These are phyloP conservation scores for Tachystola acroxantha DNA, from an alignment of 2,888 invertebrate genomes.

Conservation along the genomic window DNA sequence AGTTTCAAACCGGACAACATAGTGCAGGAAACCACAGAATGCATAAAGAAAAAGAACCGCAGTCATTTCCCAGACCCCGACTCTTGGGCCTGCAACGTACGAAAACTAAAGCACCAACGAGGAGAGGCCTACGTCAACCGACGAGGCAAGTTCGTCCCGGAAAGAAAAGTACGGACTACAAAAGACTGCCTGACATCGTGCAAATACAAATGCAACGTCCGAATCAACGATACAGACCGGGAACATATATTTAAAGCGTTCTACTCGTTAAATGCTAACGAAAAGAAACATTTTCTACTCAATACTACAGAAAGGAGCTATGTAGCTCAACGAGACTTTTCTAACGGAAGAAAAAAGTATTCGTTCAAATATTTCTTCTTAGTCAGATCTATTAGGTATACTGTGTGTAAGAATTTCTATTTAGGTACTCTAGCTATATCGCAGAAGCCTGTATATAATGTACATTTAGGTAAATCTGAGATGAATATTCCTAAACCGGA, in stretches of 20 bases:
- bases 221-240: constrained; percentile 52
- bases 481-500: constrained; percentile 67
- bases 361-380: constrained; percentile 64
- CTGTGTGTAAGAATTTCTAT: constrained; percentile 66
- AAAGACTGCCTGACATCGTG: constrained; percentile 64
- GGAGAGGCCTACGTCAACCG: constrained; percentile 65
- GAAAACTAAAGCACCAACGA: constrained; percentile 61
- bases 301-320: constrained; percentile 58
- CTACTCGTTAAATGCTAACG: constrained; percentile 58
- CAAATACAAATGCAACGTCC: constrained; percentile 60
- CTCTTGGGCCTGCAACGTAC: constrained; percentile 63
- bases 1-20: constrained; percentile 34
- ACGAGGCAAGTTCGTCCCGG: constrained; percentile 61
- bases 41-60: constrained; percentile 34
- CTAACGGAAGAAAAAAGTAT: constrained; percentile 45
- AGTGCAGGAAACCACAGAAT: constrained; percentile 17
- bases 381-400: constrained; percentile 47
- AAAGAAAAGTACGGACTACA: constrained; percentile 46
- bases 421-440: constrained; percentile 67
- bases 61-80: constrained; percentile 49
- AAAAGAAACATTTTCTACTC: constrained; percentile 64
- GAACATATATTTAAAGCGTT: constrained; percentile 66
- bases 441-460: constrained; percentile 67
- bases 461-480: constrained; percentile 61
- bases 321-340: constrained; percentile 35